phyloP scores from a whole-genome alignment of 2,113 vertebrate genomes.

The Microcebus griseorufus region DNA sequence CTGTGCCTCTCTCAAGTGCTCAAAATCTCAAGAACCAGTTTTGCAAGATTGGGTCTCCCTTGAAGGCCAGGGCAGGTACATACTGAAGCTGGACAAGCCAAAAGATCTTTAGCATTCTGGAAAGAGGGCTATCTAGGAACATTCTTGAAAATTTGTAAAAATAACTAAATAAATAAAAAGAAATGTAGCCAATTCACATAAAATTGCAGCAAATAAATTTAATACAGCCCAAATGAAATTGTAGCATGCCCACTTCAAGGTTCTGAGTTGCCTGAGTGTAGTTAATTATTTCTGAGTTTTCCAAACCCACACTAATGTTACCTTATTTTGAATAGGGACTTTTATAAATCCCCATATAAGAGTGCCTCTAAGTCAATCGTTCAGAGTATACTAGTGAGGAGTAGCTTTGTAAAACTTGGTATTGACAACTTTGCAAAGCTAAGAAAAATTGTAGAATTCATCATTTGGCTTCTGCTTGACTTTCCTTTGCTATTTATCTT shows the following conservation, averaged over 20 bases:
- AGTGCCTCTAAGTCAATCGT: neutral
- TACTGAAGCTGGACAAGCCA: neutral
- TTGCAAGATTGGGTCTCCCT: neutral
- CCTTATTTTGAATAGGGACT: neutral
- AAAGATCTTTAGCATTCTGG: neutral
- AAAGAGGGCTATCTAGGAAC: neutral
- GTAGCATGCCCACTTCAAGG: neutral
- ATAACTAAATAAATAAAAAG: neutral
- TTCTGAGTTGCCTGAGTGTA: neutral
- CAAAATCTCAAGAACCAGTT: constrained; percentile 29
- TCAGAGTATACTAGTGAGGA: neutral
- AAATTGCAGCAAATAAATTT: neutral
- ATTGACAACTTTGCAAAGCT: neutral
- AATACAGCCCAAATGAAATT: neutral
- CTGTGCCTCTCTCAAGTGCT: neutral
- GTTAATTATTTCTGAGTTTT: neutral
- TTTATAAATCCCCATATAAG: neutral
- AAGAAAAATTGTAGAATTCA: constrained; percentile 34
- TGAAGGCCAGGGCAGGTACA: neutral
- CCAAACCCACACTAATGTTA: neutral
- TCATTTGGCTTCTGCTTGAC: constrained; percentile 6
- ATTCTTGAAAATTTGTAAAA: neutral
- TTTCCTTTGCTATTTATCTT: constrained; percentile 41
- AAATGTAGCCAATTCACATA: neutral
- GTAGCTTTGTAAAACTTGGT: neutral